Conservation (phyloP, 2,797 vertebrate species). For the Sphenopsis melanotis region DNA sequence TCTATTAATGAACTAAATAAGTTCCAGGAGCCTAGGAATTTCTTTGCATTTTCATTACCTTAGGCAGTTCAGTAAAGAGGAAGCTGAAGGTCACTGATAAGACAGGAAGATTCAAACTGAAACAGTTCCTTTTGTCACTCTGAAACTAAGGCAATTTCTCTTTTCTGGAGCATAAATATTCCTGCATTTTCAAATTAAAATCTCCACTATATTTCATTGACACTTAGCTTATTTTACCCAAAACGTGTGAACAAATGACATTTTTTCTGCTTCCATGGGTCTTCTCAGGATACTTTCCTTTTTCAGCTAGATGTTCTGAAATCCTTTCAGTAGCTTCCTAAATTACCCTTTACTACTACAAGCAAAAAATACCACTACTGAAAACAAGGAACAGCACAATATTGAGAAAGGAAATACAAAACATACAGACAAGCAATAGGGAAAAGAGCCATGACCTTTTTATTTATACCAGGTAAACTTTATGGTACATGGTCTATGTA, state of each 20-base stretch:
- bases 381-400: neutral
- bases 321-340: neutral
- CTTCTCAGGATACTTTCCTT: neutral
- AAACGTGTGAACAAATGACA: neutral
- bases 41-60: neutral
- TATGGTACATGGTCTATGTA: neutral
- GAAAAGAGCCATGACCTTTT: neutral
- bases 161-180: neutral
- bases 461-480: neutral
- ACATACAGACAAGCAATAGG: neutral
- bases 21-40: neutral
- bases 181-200: neutral
- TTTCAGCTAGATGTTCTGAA: neutral
- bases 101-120: neutral
- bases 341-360: neutral
- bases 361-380: neutral
- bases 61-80: neutral
- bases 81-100: neutral
- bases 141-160: neutral
- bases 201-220: neutral
- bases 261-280: neutral
- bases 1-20: neutral
- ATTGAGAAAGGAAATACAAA: neutral
- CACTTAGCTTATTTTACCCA: neutral
- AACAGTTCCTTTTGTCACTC: neutral